phyloP scores from a whole-genome alignment of 2,113 vertebrate genomes.

The Pseudopodoces humilis region DNA sequence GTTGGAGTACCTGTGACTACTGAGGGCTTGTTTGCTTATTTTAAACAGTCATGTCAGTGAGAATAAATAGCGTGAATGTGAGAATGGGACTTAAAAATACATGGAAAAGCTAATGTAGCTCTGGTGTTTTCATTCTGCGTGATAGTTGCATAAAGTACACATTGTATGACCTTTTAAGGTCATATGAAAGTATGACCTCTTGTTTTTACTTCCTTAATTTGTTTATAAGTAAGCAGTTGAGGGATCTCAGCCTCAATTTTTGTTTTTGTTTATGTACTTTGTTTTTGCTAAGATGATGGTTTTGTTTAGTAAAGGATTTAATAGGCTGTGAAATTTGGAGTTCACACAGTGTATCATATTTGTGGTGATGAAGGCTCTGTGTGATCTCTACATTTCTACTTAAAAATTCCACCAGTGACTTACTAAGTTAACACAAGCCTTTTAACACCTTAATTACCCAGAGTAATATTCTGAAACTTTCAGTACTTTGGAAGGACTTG shows the following conservation, averaged over 20 bases:
- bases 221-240: slow-evolving; percentile 6
- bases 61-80: neutral
- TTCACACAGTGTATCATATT: neutral
- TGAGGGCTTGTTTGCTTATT: neutral
- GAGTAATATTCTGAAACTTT: neutral
- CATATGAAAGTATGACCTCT: slow-evolving; percentile 23
- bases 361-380: neutral
- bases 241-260: neutral
- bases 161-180: slow-evolving; percentile 7
- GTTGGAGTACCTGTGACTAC: neutral
- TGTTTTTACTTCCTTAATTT: slow-evolving; percentile 21
- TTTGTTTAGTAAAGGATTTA: neutral
- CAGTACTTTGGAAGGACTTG: neutral
- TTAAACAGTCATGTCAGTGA: fast-evolving
- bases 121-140: neutral
- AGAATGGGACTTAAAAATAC: neutral
- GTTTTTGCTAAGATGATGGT: neutral
- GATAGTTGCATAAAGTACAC: neutral
- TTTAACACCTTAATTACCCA: neutral
- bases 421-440: neutral
- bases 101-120: neutral
- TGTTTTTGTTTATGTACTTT: neutral
- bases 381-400: neutral
- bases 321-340: neutral
- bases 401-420: neutral